Evolutionary conservation across 2,797 vertebrate species (phyloP), one percentile per base, ranked within the genome.

Genomic region (Chelonia mydas): DNA sequence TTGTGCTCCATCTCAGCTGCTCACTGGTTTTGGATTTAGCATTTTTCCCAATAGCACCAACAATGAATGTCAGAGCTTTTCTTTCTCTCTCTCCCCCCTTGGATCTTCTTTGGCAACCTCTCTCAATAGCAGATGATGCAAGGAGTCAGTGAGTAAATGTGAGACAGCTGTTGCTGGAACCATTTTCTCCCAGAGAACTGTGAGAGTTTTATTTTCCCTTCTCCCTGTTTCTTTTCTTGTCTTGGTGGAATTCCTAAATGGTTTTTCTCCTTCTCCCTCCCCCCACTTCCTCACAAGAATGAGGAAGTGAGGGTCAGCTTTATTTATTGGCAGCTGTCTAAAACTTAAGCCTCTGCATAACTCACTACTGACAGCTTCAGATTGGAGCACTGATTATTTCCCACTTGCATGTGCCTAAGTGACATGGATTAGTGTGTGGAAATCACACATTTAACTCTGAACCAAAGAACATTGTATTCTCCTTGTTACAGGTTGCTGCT

Each of bases 321-420:
- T 45, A 83, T 87, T 90, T 88, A 45, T 53, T 87, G 77, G 4
- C 19, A 93, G 3, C 55, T 28, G 5, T 28, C 61, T 92, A 87
- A 90, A 95, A 84, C 27, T 16, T 88, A 55, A 95, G 53, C 28
- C 86, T 1, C 1, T 83, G 6, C 55, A n/a, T 83, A 95, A 83
- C 51, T 78, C 88, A 10, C 49, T 89, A 49, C 61, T 95, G 80
- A 83, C 82, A 93, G 1, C 28, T 87, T 90, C 74, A 81, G 57
- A 41, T 78, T 80, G 88, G 45, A 91, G 87, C 47, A 37, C 5
- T 79, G 53, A 27, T 90, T 83, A 87, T 82, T 95, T 95, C 45
- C 33, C 83, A 27, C 84, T 85, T 97, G 21, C 50, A 53, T 1
- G 0, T 80, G 11, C 25, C 87, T 10, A 87, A 9, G 16, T n/a